Base-by-base conservation (phyloP, 2,797 vertebrate species). In the Leptatherina wallacei region DNA sequence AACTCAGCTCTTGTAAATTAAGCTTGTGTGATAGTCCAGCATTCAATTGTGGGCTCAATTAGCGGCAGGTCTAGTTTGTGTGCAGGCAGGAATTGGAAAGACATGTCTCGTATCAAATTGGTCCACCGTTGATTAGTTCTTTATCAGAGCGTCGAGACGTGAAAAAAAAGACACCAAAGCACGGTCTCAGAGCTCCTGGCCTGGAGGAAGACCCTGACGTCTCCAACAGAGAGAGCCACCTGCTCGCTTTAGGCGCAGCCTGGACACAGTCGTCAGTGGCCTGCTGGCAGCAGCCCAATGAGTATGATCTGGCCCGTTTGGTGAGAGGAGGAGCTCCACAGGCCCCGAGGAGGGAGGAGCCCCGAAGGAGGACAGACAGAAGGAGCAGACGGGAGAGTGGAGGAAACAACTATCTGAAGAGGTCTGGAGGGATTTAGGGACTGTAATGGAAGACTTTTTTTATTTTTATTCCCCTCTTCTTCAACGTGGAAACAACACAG, bases 381-480 rank as follows among this genome's bases (percentile, higher is more conserved):
- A 68, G 76, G 83, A 69, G 73, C 36, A 52, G 75, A 77, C 54
- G 10, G 62, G 55, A 22, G 52, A 29, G 65, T 77, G 77, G 82
- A 71, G 64, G 70, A 65, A 33, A 83, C 38, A n/a, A 69, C 57
- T 54, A 69, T 77, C 36, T 51, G 82, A 88, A 86, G 85, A 89
- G 72, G 83, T 77, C 67, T 69, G 84, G 81, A 88, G 81, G 87
- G 69, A 77, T 80, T 79, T 64, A 8, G 67, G 86, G 89, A 86
- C 64, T 63, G 85, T 80, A 86, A 86, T 90, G 93, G 94, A 94
- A 94, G 94, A 95, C 93, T 80, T 87, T 29, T 72, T 83, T 74
- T 58, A 73, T 77, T 77, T 84, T 72, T 69, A 81, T 77, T 86
- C 83, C 75, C 85, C 83, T 92, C 87, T 91, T 92, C 88, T 90